Conservation (phyloP, 2,888 invertebrate species). For the Tachystola acroxantha region DNA sequence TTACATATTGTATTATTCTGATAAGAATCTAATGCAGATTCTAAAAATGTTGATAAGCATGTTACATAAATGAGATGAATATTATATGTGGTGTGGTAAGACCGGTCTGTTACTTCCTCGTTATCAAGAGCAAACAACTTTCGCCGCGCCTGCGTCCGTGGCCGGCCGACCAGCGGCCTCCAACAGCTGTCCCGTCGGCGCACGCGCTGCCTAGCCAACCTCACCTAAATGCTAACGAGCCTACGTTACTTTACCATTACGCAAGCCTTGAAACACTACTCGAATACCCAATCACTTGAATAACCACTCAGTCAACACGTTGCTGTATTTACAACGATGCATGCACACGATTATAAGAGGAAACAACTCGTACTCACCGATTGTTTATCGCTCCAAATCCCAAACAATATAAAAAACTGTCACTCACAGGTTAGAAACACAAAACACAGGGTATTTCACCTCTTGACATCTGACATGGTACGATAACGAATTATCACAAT, state of each 20-base stretch:
- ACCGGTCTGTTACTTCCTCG: conserved; percentile 57
- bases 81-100: conserved; percentile 30
- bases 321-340: conserved; percentile 19
- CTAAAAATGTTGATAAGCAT: no score
- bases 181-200: conserved; percentile 27
- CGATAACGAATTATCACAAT: conserved; percentile 45
- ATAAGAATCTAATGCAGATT: no score
- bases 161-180: conserved; percentile 26
- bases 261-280: conserved; percentile 32
- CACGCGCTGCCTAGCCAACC: conserved; percentile 24
- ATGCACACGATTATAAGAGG: conserved; percentile 33
- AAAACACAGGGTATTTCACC: conserved; percentile 69
- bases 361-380: conserved; percentile 54
- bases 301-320: conserved; percentile 15
- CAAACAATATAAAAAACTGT: conserved; percentile 71
- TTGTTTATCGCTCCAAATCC: conserved; percentile 70
- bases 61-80: not conserved
- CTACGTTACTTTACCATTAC: conserved; percentile 36
- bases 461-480: conserved; percentile 75
- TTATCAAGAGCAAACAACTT: conserved; percentile 71
- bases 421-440: conserved; percentile 67
- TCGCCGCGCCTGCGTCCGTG: conserved; percentile 35
- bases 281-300: conserved; percentile 19
- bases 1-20: no score
- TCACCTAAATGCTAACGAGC: conserved; percentile 22